phyloP scores from a whole-genome alignment of 2,888 invertebrate species.

The Balanococcus diminutus region DNA sequence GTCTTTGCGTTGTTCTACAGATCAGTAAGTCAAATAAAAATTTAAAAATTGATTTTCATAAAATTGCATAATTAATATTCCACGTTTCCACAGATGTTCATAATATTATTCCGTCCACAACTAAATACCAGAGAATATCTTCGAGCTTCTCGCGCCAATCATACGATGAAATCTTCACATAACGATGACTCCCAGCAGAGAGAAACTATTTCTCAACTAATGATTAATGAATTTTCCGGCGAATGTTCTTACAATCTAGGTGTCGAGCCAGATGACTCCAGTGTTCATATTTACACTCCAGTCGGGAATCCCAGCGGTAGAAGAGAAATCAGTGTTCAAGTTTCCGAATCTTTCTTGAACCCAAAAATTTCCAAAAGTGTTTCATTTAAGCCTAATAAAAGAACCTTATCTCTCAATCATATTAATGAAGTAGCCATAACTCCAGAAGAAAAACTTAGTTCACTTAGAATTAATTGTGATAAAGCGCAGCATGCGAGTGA shows the following conservation, averaged over 20 bases:
- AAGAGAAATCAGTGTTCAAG: conserved; percentile 32
- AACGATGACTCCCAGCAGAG: conserved; percentile 14
- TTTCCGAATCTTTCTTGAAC: neutral
- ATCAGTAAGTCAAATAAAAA: conserved; percentile 42
- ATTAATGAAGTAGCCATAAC: neutral
- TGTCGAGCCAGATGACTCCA: conserved; percentile 1
- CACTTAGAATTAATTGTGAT: neutral
- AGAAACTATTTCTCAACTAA: conserved; percentile 6
- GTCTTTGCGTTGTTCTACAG: conserved; percentile 25
- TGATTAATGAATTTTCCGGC: conserved; percentile 26
- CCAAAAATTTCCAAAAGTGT: neutral
- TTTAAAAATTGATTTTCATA: no score
- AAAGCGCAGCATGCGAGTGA: neutral
- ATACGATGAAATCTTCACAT: conserved; percentile 19
- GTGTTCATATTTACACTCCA: neutral
- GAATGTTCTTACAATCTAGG: neutral
- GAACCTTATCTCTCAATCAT: neutral
- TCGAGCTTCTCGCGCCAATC: conserved; percentile 28
- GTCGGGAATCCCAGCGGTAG: neutral
- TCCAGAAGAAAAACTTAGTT: neutral
- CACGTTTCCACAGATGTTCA: neutral
- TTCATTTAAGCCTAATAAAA: neutral
- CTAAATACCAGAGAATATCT: conserved; percentile 12
- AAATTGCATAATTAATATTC: no score
- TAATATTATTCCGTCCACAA: conserved; percentile 28